Percentiles rank a stretch among this genome's conserved stretches.
Conservation (phyloP, 2,888 invertebrate species). For the Habroteleia sp. region DNA sequence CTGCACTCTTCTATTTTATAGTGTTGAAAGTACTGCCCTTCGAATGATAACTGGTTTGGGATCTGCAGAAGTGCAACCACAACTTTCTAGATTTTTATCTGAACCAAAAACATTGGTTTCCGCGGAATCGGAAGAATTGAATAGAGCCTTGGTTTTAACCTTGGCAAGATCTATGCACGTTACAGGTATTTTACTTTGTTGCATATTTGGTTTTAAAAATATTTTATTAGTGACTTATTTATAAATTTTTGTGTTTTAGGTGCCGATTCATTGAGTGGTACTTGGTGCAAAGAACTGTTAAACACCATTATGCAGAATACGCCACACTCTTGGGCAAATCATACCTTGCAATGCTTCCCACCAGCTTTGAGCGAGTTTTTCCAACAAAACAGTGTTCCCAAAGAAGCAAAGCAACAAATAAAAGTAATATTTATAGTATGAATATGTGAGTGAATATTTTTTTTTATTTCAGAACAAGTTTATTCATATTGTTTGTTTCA, state of each 20-base stretch:
- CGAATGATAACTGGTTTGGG: slow-evolving; percentile 93
- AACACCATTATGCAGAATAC: slow-evolving; percentile 96
- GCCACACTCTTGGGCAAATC: slow-evolving; percentile 97
- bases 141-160: slow-evolving; percentile 95
- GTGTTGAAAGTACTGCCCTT: slow-evolving; percentile 94
- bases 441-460: no score
- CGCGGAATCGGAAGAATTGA: slow-evolving; percentile 96
- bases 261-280: slow-evolving; percentile 84
- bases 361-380: slow-evolving; percentile 94
- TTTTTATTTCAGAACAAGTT: no score
- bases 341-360: slow-evolving; percentile 94
- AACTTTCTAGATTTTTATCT: slow-evolving; percentile 93
- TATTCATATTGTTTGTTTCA: slow-evolving; percentile 66
- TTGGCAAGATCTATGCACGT: slow-evolving; percentile 96
- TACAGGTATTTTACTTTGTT: slow-evolving; percentile 86
- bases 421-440: slow-evolving; percentile 84
- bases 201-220: slow-evolving; percentile 14
- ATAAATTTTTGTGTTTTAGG: slow-evolving; percentile 75
- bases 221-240: no score
- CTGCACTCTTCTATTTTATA: slow-evolving; percentile 74
- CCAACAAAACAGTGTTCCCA: slow-evolving; percentile 89
- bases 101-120: slow-evolving; percentile 96
- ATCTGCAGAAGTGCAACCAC: slow-evolving; percentile 96
- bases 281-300: slow-evolving; percentile 95
- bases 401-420: slow-evolving; percentile 94